Base-by-base conservation (phyloP, 1,140 invertebrate genomes). In the Drosophila yakuba region DNA sequence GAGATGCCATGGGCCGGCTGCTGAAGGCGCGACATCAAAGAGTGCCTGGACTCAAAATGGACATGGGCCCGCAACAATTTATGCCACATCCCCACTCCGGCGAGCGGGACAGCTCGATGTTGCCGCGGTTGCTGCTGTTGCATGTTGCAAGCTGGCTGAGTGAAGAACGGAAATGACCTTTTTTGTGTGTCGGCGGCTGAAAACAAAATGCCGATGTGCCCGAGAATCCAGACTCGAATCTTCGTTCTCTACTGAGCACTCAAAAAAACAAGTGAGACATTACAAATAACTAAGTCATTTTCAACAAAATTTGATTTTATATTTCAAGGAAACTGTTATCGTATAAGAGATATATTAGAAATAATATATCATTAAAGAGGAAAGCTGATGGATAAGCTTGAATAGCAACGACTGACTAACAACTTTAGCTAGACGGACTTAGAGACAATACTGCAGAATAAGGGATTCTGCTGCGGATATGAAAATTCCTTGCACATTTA, bases 11-110 rank as follows among this genome's bases (percentile, higher is more conserved):
- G 57, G 57, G 52, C 35, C 15, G 67, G 47, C 69, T 55, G 61
- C 66, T 69, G 73, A 67, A 75, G 75, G 76, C 84, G 85, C 84
- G 85, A 89, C 84, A 89, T 89, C 84, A 89, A 89, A 89, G 84
- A 89, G 84, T 89, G 84, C 80, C 84, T 89, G 84, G 82, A 86
- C 83, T 86, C 83, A 86, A 86, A 86, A 86, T 86, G 83, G 83
- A 86, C 83, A 86, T 86, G 83, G 83, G 76, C 83, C 84, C 80
- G 84, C 84, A 88, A 84, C 83, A 88, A 88, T 86, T 86, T 86
- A 86, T 86, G 83, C 83, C 83, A 88, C 72, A n/a, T 17, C 35
- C 45, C 23, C 44, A 17, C 23, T 47, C 32, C 45, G 12, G 32
- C 38, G 66, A 64, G 64, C 28, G 41, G 36, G 67, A 69, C 36